Percentiles rank a stretch among this genome's conserved stretches.
phyloP scores from a whole-genome alignment of 1,140 invertebrate genomes.

The Eumeta japonica region DNA sequence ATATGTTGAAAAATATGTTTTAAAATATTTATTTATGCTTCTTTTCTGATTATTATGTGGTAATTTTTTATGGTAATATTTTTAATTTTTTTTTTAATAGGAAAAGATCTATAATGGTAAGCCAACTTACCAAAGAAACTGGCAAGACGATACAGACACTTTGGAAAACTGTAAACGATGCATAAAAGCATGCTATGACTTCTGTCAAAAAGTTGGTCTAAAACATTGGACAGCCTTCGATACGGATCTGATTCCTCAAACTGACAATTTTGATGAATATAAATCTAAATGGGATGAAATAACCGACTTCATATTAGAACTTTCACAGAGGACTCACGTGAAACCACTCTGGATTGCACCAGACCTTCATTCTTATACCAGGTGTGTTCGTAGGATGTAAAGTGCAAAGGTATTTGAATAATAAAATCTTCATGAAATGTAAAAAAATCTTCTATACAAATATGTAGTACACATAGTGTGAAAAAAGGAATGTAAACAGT shows the following conservation, averaged over 20 bases:
- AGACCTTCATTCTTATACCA: conserved; percentile 61
- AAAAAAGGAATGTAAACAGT: too few relatives aligned
- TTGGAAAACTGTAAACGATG: conserved; percentile 63
- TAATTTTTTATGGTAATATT: too few relatives aligned
- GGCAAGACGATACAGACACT: conserved; percentile 61
- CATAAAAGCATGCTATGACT: conserved; percentile 64
- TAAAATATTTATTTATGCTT: too few relatives aligned
- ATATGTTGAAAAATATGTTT: too few relatives aligned
- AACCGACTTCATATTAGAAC: conserved; percentile 57
- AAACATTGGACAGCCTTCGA: conserved; percentile 68
- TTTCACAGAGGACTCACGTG: conserved; percentile 59
- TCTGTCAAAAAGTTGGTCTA: conserved; percentile 63
- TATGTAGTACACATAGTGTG: too few relatives aligned
- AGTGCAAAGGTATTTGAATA: too few relatives aligned
- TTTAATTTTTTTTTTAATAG: too few relatives aligned
- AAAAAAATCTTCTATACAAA: too few relatives aligned
- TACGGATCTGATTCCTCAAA: conserved; percentile 54
- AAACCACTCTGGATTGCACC: conserved; percentile 66
- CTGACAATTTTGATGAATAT: conserved; percentile 56
- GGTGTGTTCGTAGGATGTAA: conserved; percentile 40
- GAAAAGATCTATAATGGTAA: background rate
- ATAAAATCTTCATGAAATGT: too few relatives aligned
- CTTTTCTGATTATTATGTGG: too few relatives aligned
- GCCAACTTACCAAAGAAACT: conserved; percentile 36
- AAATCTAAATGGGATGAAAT: conserved; percentile 62